These are phyloP conservation scores for Cephus spinipes DNA, from an alignment of 2,888 invertebrate species.

Conservation along the genomic window DNA sequence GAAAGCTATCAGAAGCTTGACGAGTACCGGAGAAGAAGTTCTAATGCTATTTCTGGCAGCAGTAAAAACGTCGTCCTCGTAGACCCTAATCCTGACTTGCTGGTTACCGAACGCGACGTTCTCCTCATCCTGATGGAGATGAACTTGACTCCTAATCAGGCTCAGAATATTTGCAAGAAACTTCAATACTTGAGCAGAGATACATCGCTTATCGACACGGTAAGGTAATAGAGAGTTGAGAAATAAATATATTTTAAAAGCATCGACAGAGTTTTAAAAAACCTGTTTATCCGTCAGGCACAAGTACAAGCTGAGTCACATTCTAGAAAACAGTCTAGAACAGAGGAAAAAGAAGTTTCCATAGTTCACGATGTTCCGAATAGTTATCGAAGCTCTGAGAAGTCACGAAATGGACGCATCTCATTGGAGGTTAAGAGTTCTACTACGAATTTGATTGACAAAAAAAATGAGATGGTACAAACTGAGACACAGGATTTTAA, in stretches of 20 bases:
- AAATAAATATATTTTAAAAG: neutral
- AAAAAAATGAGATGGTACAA: neutral
- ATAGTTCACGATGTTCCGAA: neutral
- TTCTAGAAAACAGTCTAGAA: neutral
- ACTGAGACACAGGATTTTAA: neutral
- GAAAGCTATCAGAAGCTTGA: constrained; percentile 31
- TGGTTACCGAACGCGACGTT: constrained; percentile 52
- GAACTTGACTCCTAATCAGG: constrained; percentile 50
- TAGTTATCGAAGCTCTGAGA: neutral
- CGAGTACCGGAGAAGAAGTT: constrained; percentile 19
- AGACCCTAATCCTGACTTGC: constrained; percentile 54
- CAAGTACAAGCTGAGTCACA: neutral
- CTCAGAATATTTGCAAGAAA: constrained; percentile 49
- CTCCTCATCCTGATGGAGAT: constrained; percentile 55
- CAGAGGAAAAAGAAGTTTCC: neutral
- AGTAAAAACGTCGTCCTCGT: constrained; percentile 41
- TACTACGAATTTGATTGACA: neutral
- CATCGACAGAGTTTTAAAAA: neutral
- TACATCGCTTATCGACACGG: constrained; percentile 32
- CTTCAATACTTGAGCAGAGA: constrained; percentile 49
- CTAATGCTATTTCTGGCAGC: constrained; percentile 9
- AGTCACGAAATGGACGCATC: neutral
- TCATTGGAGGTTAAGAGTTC: neutral
- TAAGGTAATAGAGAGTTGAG: constrained; percentile 22
- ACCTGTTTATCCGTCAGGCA: neutral